Evolutionary conservation across 2,113 vertebrate species (phyloP).

Genomic region (Oenanthe oenanthe): DNA sequence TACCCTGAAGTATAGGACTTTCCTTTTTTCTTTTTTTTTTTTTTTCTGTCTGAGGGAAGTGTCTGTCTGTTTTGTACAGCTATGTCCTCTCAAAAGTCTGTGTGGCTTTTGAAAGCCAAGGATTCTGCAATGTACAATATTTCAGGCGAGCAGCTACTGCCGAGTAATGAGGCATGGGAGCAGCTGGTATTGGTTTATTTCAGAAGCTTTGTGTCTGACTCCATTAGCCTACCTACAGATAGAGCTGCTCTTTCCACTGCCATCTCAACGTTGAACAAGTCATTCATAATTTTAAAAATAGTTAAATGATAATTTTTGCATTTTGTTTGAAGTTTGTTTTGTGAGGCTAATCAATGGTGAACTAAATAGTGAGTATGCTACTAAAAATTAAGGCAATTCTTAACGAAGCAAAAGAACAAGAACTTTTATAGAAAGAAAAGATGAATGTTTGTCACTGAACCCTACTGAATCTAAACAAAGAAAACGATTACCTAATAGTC

Average conservation of each 20-base stretch:
- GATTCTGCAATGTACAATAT: conserved; percentile 43
- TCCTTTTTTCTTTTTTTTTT: background rate
- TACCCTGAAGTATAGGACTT: conserved; percentile 2
- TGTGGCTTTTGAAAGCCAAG: conserved; percentile 52
- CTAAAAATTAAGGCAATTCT: conserved; percentile 19
- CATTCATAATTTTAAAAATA: conserved; percentile 66
- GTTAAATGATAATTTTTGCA: conserved; percentile 42
- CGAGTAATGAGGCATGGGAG: conserved; percentile 71
- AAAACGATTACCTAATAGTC: conserved; percentile 87
- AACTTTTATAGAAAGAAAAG: conserved; percentile 73
- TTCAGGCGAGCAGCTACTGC: conserved; percentile 63
- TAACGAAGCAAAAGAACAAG: conserved; percentile 57
- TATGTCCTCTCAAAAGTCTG: conserved; percentile 65
- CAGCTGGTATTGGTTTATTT: conserved; percentile 76
- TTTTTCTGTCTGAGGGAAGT: background rate
- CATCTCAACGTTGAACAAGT: conserved; percentile 51
- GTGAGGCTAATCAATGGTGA: conserved; percentile 26
- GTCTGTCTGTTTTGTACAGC: conserved; percentile 57
- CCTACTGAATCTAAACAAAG: conserved; percentile 86
- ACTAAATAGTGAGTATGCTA: conserved; percentile 6
- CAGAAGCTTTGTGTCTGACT: conserved; percentile 69
- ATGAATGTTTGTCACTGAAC: conserved; percentile 84
- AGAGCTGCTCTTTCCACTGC: conserved; percentile 56
- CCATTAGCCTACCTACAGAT: conserved; percentile 70
- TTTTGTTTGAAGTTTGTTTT: conserved; percentile 45